Evolutionary conservation across 2,113 vertebrate species (phyloP).

Genomic region (Hippocampus abdominalis): DNA sequence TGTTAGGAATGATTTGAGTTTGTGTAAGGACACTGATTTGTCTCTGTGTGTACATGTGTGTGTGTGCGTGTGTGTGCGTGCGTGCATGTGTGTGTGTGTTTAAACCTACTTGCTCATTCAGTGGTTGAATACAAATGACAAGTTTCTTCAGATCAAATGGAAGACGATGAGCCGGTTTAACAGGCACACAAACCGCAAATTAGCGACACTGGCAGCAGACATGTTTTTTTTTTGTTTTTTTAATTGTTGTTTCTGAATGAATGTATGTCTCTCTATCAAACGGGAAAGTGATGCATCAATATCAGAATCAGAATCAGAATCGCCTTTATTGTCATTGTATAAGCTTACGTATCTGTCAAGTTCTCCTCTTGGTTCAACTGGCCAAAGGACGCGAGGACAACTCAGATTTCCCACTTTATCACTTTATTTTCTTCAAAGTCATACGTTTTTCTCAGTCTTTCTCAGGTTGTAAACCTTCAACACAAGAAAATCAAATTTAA

Average conservation of each 20-base stretch:
- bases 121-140: constrained; percentile 29
- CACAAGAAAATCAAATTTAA: no score
- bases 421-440: no score
- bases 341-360: no score
- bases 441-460: no score
- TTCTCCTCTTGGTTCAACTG: no score
- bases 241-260: background rate
- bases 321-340: no score
- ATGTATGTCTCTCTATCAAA: background rate
- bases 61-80: background rate
- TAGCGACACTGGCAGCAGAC: background rate
- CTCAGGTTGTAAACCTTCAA: no score
- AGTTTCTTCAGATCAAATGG: constrained; percentile 41
- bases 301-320: no score
- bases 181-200: constrained; percentile 33
- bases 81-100: constrained; percentile 4
- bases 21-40: background rate
- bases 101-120: constrained; percentile 27
- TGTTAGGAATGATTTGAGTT: background rate
- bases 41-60: no score
- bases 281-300: background rate
- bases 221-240: background rate
- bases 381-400: no score
- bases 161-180: constrained; percentile 43
- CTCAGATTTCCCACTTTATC: no score